These are phyloP conservation scores for Serranus cabrilla DNA, from an alignment of 2,797 vertebrate genomes.

Conservation along the genomic window DNA sequence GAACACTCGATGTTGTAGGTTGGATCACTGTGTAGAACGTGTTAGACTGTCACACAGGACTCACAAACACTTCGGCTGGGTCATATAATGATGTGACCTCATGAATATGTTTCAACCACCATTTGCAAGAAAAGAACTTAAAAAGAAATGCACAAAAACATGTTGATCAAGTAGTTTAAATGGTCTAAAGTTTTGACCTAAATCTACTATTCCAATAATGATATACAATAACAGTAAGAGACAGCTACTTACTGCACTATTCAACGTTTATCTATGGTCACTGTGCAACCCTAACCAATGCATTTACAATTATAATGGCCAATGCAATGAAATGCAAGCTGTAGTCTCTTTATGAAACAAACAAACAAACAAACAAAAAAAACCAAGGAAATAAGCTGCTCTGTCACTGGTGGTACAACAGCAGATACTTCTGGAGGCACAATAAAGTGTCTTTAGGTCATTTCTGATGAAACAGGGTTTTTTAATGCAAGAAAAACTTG, in stretches of 20 bases:
- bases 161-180: too few relatives aligned
- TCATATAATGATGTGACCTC: constrained; percentile 8
- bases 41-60: not conserved
- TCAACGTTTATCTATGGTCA: not conserved
- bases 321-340: not conserved
- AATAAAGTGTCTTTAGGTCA: too few relatives aligned
- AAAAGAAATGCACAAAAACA: too few relatives aligned
- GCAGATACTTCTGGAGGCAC: too few relatives aligned
- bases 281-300: too few relatives aligned
- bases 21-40: not conserved
- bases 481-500: too few relatives aligned
- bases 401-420: too few relatives aligned
- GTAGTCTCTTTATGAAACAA: not conserved
- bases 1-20: not conserved
- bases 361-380: not conserved
- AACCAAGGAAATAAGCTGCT: too few relatives aligned
- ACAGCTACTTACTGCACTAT: not conserved
- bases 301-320: not conserved
- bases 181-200: too few relatives aligned
- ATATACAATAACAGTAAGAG: too few relatives aligned
- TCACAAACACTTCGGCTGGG: not conserved
- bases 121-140: not conserved
- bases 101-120: not conserved
- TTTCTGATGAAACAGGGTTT: too few relatives aligned
- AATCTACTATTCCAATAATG: too few relatives aligned